These are phyloP conservation scores for Poecilobothrus nobilitatus DNA, from an alignment of 2,888 invertebrate genomes.

Conservation along the genomic window DNA sequence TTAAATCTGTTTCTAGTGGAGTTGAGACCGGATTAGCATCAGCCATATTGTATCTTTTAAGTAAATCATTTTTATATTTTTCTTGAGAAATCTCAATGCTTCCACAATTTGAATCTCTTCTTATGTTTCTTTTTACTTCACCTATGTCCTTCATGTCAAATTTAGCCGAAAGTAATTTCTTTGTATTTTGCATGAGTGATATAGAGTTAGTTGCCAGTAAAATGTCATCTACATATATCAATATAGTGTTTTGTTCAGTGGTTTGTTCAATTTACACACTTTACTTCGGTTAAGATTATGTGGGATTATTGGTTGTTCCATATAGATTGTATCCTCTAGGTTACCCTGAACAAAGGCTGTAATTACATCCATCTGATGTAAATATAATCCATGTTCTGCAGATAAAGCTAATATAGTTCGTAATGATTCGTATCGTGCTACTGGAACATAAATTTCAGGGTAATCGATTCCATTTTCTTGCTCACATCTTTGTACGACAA, in stretches of 20 bases:
- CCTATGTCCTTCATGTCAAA: conserved; percentile 18
- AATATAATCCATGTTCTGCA: conserved; percentile 11
- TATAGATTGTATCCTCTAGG: conserved; percentile 13
- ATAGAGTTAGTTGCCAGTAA: conserved; percentile 13
- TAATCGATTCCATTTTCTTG: conserved; percentile 19
- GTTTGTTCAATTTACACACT: conserved; percentile 12
- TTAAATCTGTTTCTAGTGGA: conserved; percentile 18
- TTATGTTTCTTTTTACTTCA: conserved; percentile 10
- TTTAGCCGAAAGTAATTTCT: conserved; percentile 13
- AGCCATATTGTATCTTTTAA: neutral
- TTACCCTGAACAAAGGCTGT: conserved; percentile 16
- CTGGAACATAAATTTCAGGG: conserved; percentile 19
- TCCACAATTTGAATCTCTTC: neutral
- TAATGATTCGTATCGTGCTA: conserved; percentile 19
- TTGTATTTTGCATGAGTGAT: conserved; percentile 4
- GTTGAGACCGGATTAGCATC: conserved; percentile 16
- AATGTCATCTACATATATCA: conserved; percentile 17
- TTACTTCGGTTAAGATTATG: neutral
- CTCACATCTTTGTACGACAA: too few species aligned
- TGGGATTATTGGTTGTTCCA: conserved; percentile 10
- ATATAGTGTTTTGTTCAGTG: conserved; percentile 13
- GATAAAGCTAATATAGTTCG: conserved; percentile 16
- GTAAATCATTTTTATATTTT: too few species aligned
- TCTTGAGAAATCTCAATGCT: neutral
- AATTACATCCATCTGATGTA: conserved; percentile 16